A percentile compares a stretch with the other conserved stretches of the same genome.
phyloP scores from a whole-genome alignment of 2,113 vertebrate genomes.

The Jacana jacana region DNA sequence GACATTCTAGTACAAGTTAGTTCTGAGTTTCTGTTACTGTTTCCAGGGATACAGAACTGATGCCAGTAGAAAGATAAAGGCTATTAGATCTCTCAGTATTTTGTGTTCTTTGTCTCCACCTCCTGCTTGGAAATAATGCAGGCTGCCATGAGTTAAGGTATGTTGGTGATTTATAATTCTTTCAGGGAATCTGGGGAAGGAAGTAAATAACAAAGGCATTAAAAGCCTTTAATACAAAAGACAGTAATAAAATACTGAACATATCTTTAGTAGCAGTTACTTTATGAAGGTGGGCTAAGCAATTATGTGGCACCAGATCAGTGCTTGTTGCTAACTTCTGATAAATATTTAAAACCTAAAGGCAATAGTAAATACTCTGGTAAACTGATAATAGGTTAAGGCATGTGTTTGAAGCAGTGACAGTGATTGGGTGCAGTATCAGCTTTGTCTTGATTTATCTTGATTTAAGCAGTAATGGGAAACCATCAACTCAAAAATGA shows the following conservation, averaged over 20 bases:
- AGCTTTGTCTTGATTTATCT: neutral
- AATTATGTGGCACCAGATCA: neutral
- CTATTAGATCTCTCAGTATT: neutral
- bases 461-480: neutral
- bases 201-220: neutral
- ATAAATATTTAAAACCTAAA: neutral
- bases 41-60: neutral
- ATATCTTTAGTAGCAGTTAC: neutral
- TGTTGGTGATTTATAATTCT: neutral
- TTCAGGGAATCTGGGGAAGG: neutral
- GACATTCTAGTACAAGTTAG: neutral
- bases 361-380: neutral
- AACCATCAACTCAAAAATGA: neutral
- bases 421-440: fast-evolving
- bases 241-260: neutral
- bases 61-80: neutral
- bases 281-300: neutral
- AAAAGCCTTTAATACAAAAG: neutral
- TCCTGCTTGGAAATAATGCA: neutral
- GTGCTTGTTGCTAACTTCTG: neutral
- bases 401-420: neutral
- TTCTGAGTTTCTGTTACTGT: neutral
- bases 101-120: conserved; percentile 59
- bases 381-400: neutral
- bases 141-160: neutral